phyloP scores from a whole-genome alignment of 2,797 vertebrate species.

The Enteromius afrohamiltoni region DNA sequence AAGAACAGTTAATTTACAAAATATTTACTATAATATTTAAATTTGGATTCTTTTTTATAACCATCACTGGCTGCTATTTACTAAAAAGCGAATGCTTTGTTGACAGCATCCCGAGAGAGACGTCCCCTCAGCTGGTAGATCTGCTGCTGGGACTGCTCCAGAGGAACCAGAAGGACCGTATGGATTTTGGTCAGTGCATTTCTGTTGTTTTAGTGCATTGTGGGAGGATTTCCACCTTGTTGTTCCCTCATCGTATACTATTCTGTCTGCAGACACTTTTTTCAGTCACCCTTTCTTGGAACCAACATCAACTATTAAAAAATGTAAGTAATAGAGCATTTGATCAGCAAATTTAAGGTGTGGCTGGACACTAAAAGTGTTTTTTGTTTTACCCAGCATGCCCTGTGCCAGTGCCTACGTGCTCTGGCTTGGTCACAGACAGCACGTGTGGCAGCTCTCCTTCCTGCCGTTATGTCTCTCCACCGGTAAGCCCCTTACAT shows the following conservation, averaged over 20 bases:
- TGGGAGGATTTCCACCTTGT: not conserved
- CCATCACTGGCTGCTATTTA: not conserved
- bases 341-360: not conserved
- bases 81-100: conserved; percentile 45
- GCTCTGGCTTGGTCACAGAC: conserved; percentile 82
- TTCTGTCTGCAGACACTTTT: conserved; percentile 82
- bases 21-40: not conserved
- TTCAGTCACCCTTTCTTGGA: conserved; percentile 95
- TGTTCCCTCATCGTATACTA: conserved; percentile 2
- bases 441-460: conserved; percentile 91
- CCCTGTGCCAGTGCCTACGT: conserved; percentile 90
- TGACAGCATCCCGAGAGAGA: conserved; percentile 92
- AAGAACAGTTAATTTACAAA: too few species aligned
- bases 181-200: conserved; percentile 91
- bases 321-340: conserved; percentile 82
- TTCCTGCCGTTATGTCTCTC: conserved; percentile 90
- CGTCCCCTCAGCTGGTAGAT: conserved; percentile 86
- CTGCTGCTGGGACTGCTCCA: conserved; percentile 92
- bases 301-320: conserved; percentile 86
- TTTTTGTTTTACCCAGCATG: conserved; percentile 78
- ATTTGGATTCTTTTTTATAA: not conserved
- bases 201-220: not conserved
- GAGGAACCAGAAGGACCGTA: conserved; percentile 96
- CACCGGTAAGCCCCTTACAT: conserved; percentile 84
- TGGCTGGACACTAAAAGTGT: not conserved